Evolutionary conservation across 2,113 vertebrate genomes (phyloP).

Genomic region (Ceyx melanurus): DNA sequence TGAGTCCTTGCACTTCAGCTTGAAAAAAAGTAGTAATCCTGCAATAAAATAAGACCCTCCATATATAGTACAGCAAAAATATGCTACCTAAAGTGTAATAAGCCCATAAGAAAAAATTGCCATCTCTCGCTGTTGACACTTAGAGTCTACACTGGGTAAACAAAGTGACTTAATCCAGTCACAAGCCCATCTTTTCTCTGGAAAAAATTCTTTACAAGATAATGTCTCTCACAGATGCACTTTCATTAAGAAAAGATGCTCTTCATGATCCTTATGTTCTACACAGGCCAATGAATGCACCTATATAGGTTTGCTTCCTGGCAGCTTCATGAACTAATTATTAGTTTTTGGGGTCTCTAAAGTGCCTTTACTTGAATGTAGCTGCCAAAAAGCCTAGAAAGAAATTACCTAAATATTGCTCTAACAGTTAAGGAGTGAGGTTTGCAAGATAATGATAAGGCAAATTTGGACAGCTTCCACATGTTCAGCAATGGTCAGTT

Average conservation of each 20-base stretch:
- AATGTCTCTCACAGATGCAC: background rate
- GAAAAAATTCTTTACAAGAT: background rate
- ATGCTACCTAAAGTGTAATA: background rate
- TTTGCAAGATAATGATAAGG: background rate
- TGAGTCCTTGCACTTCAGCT: too few relatives aligned
- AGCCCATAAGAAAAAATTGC: background rate
- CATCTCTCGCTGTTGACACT: background rate
- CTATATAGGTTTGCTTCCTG: background rate
- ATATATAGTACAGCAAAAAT: background rate
- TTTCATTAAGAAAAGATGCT: background rate
- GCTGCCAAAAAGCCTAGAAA: background rate
- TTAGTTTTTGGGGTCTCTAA: background rate
- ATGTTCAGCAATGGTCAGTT: background rate
- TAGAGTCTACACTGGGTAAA: background rate
- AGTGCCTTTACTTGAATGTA: background rate
- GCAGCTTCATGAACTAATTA: background rate
- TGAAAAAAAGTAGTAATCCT: background rate
- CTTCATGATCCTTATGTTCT: background rate
- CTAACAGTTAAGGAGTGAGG: background rate
- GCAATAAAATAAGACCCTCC: background rate
- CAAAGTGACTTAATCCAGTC: background rate
- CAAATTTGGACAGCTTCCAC: slow-evolving; percentile 4
- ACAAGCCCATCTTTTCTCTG: background rate
- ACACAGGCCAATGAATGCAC: background rate
- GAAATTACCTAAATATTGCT: background rate